A percentile compares a stretch with the other conserved stretches of the same genome.
Conservation (phyloP, 2,888 invertebrate genomes). For the Suillia variegata region DNA sequence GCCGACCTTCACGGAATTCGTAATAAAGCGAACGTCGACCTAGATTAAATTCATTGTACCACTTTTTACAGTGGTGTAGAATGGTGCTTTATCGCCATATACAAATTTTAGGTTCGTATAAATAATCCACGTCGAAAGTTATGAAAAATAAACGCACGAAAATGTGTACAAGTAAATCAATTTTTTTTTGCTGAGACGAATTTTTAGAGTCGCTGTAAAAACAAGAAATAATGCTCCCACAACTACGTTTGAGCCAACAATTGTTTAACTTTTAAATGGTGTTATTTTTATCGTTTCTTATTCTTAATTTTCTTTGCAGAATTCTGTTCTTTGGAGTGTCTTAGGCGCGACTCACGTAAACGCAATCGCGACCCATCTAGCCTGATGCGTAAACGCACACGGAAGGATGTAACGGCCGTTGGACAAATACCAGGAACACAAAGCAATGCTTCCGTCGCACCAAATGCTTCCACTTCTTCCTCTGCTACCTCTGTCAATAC, state of each 20-base stretch:
- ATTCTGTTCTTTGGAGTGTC: conserved; percentile 51
- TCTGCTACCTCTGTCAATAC: too few species aligned
- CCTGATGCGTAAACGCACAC: conserved; percentile 15
- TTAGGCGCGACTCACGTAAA: conserved; percentile 42
- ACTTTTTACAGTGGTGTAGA: neutral
- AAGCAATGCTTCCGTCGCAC: too few species aligned
- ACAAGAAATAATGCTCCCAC: too few species aligned
- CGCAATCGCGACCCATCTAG: conserved; percentile 27
- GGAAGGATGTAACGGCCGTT: conserved; percentile 11
- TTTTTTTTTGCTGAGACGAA: neutral
- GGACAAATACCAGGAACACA: too few species aligned
- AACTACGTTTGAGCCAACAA: too few species aligned
- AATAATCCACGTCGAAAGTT: too few species aligned
- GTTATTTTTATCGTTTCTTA: too few species aligned
- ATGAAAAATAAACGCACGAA: too few species aligned
- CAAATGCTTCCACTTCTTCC: too few species aligned
- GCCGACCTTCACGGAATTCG: conserved; percentile 18
- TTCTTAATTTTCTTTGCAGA: conserved; percentile 35
- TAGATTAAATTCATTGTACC: conserved; percentile 6
- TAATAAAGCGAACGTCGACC: conserved; percentile 8
- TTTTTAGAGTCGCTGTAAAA: too few species aligned
- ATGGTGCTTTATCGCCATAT: conserved; percentile 14
- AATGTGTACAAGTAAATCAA: neutral
- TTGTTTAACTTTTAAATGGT: too few species aligned
- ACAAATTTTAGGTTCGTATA: too few species aligned